Percentiles rank a stretch among this genome's conserved stretches.
Conservation (phyloP, 1,140 invertebrate species). For the Bombus difficillimus region DNA sequence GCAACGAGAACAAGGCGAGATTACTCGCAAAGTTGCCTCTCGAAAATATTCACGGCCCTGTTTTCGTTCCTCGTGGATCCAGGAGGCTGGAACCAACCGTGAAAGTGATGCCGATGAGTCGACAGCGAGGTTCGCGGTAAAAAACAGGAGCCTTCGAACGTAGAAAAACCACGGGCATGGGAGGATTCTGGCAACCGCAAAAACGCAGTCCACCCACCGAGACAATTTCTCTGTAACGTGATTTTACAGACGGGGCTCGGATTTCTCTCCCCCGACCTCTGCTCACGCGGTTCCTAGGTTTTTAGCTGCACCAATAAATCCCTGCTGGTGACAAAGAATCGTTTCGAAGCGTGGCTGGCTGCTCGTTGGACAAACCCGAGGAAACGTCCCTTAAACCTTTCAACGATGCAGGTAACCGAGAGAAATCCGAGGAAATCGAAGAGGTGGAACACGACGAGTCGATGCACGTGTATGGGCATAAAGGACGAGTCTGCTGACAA, state of each 20-base stretch:
- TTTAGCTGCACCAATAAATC: conserved; percentile 26
- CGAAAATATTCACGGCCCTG: background rate
- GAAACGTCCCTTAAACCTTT: conserved; percentile 27
- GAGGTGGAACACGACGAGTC: background rate
- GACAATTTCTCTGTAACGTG: conserved; percentile 39
- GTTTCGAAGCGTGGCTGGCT: background rate
- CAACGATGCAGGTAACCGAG: conserved; percentile 7
- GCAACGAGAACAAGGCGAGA: background rate
- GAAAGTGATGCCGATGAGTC: background rate
- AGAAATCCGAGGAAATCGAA: background rate
- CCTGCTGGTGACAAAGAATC: conserved; percentile 25
- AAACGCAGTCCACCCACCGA: background rate
- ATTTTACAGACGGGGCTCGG: conserved; percentile 19
- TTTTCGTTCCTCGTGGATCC: no score
- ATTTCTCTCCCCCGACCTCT: conserved; percentile 1
- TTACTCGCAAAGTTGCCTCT: background rate
- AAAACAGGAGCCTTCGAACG: background rate
- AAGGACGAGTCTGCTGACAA: conserved; percentile 47
- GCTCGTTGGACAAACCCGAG: conserved; percentile 9
- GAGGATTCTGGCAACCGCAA: background rate
- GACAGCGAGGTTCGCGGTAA: background rate
- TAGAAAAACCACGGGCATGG: background rate
- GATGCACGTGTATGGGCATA: conserved; percentile 27
- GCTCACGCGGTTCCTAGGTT: background rate
- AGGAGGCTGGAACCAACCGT: background rate